Evolutionary conservation across 2,888 invertebrate species (phyloP), one percentile per base, ranked within the genome.

Genomic region (Hydroisotoma schaefferi): DNA sequence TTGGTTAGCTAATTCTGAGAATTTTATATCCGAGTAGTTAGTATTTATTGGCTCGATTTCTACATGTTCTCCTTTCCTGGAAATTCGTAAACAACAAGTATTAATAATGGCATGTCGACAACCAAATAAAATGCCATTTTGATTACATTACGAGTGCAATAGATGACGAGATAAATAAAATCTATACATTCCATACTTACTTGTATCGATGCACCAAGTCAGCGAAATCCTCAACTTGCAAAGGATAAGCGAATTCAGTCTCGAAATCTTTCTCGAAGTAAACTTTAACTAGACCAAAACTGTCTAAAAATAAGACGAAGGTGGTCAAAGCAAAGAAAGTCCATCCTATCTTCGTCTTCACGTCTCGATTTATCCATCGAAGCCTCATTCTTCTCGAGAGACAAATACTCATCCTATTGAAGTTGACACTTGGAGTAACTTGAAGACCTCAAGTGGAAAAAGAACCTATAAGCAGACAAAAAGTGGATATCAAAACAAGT

Each of bases 231-330:
- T 77, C 75, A 18, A 78, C 76, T 37, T 74, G 68, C 28, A 89
- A 81, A 0, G 92, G 91, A 75, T 92, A 93, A 55, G 82, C 79
- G 75, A 93, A 93, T 55, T 85, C 80, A 0, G 80, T 78, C 44
- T 85, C 81, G 73, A 85, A 90, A 73, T 85, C 83, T 61, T 81
- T 78, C 71, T 90, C 86, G 69, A 84, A 81, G 1, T 88, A 71
- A 75, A 89, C 88, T 56, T 86, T 85, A 64, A 87, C 82, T 2
- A 85, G 78, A 55, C 91, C 91, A 73, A 86, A 84, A 67, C 82
- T 80, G 25, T 67, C 63, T 25, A 59, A 44, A n/a, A 61, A 38
- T 12, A 63, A 5, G 29, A 59, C 22, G 29, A 59, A 52, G 22
- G 57, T 37, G 38, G 51, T 44, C 12, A 54, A 27, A 23, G 57